phyloP scores from a whole-genome alignment of 2,888 invertebrate species.

The Heliconius sara region DNA sequence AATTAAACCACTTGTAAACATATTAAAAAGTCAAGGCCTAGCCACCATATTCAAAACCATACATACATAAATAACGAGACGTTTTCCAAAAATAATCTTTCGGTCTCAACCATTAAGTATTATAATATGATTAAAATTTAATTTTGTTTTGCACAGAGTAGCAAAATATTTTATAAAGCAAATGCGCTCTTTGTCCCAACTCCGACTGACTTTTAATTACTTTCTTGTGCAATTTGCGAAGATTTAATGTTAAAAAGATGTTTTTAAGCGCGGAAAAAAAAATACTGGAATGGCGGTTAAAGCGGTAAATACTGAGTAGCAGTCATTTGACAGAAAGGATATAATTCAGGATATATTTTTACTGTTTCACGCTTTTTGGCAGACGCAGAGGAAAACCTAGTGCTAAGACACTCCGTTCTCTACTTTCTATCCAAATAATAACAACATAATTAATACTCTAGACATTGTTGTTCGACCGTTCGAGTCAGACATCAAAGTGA shows the following conservation, averaged over 20 bases:
- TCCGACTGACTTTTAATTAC: slow-evolving; percentile 35
- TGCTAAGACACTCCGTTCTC: too few species aligned
- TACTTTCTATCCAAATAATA: too few species aligned
- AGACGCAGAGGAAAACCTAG: too few species aligned
- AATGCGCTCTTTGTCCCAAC: slow-evolving; percentile 33
- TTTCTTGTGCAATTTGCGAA: slow-evolving; percentile 37
- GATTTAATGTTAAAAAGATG: slow-evolving; percentile 31
- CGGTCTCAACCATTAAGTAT: background rate
- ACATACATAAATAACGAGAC: background rate
- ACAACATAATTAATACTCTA: too few species aligned
- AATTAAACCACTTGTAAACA: too few species aligned
- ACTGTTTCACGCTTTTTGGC: too few species aligned
- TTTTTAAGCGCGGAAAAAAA: slow-evolving; percentile 20
- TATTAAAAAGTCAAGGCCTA: too few species aligned
- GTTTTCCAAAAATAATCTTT: background rate
- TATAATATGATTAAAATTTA: slow-evolving; percentile 18
- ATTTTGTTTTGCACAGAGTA: slow-evolving; percentile 19
- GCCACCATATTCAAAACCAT: too few species aligned
- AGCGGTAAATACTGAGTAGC: background rate
- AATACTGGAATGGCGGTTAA: background rate
- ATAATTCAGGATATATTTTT: background rate
- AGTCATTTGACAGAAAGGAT: background rate
- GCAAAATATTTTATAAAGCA: slow-evolving; percentile 27
- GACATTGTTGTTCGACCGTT: too few species aligned
- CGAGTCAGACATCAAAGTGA: too few species aligned